Evolutionary conservation across 2,113 vertebrate species (phyloP), one percentile per base, ranked within the genome.

Genomic region (Tachuris rubrigastra): DNA sequence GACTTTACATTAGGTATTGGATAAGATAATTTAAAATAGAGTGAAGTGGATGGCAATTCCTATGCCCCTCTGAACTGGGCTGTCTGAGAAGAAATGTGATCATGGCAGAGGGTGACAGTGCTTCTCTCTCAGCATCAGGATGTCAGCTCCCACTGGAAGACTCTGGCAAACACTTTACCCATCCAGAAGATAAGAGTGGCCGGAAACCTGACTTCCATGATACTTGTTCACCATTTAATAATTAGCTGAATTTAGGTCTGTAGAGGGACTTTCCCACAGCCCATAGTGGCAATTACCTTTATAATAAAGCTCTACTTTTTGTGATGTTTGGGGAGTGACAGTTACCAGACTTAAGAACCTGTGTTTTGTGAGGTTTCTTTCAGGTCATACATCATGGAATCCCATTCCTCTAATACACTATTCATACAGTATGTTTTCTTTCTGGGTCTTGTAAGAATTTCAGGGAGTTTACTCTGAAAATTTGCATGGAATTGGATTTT

Each of bases 81-180:
- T 47, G 49, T 75, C 31, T 2, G 1, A 72, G 49, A 28, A 14
- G 2, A 60, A n/a, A 37, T 14, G 17, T 0, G 0, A 14, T 24
- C 1, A 0, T 6, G 5, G 39, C 1, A 0, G 13, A 1, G 3
- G 31, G 19, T 63, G 67, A 21, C 15, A 3, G 20, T 22, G 49
- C 33, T 86, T 47, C 62, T 79, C 28, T 76, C 79, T 79, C 89
- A 65, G 49, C 53, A 30, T 0, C 13, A 3, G 1, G 16, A 49
- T 65, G 42, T 31, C 56, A 55, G 20, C 39, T 85, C 66, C 69
- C 42, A 11, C 35, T 5, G 4, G 17, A 71, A 53, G 17, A 74
- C 12, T 12, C 74, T 7, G 1, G 46, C 50, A 66, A n/a, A 78
- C 15, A 5, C 21, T 52, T 63, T 8, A 35, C 39, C 23, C 44